Percentiles rank a stretch among this genome's conserved stretches.
Evolutionary conservation across 1,140 invertebrate genomes (phyloP).

Genomic region (Physella acuta): DNA sequence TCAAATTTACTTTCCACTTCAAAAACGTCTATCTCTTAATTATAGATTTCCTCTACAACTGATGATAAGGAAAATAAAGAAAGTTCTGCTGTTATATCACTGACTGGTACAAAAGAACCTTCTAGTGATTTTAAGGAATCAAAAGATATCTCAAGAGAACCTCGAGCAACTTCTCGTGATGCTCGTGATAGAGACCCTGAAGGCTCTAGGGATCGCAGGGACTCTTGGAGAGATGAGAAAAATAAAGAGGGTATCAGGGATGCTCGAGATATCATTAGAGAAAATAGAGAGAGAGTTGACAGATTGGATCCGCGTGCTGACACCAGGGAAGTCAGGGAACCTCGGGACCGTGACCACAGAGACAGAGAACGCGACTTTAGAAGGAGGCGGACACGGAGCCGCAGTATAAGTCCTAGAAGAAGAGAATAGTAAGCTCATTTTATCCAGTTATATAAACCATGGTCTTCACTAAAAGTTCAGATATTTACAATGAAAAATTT

Average conservation of each 20-base stretch:
- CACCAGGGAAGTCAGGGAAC: constrained; percentile 26
- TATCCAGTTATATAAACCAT: too few relatives aligned
- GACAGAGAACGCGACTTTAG: constrained; percentile 24
- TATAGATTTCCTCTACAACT: constrained; percentile 24
- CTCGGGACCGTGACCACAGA: constrained; percentile 23
- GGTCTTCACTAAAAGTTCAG: too few relatives aligned
- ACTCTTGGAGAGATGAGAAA: constrained; percentile 25
- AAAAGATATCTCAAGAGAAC: constrained; percentile 14
- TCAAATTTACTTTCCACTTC: too few relatives aligned
- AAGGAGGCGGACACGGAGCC: constrained; percentile 26
- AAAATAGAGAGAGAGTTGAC: constrained; percentile 8
- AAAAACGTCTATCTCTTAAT: too few relatives aligned
- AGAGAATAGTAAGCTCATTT: constrained; percentile 27
- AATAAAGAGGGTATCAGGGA: constrained; percentile 17
- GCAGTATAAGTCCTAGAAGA: constrained; percentile 28
- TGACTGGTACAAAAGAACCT: background rate
- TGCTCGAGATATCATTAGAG: constrained; percentile 17
- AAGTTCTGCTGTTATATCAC: background rate
- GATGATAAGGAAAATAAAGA: constrained; percentile 21
- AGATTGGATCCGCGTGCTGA: background rate
- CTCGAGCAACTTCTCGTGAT: constrained; percentile 9
- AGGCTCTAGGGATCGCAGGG: constrained; percentile 9
- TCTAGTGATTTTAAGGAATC: constrained; percentile 5
- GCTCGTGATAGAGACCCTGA: constrained; percentile 6
- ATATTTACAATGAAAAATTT: too few relatives aligned